These are phyloP conservation scores for Cyprinella venusta DNA, from an alignment of 2,797 vertebrate species.

Conservation along the genomic window DNA sequence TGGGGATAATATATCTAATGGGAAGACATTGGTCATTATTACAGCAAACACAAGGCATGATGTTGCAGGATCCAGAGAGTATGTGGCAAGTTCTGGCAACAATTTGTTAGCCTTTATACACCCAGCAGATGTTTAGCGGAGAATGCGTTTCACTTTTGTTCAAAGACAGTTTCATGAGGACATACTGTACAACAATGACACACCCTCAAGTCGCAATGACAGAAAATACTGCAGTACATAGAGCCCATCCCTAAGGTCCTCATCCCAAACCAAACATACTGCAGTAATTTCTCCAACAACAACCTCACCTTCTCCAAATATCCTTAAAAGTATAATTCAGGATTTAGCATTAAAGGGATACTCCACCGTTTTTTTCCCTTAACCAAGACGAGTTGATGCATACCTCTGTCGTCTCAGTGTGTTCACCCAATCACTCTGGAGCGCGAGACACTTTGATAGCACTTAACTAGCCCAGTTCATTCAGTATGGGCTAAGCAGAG, in stretches of 20 bases:
- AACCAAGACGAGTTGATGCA: no score
- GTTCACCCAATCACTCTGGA: no score
- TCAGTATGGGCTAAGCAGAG: no score
- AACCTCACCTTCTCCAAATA: conserved; percentile 9
- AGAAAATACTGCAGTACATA: background rate
- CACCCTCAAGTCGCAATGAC: background rate
- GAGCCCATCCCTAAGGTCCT: background rate
- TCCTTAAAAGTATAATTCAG: no score
- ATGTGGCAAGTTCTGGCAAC: background rate
- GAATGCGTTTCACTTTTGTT: background rate
- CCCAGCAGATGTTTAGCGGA: background rate
- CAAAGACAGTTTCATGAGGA: background rate
- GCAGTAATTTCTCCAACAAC: background rate
- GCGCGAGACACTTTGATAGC: no score
- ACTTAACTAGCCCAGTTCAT: no score
- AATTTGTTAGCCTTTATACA: background rate
- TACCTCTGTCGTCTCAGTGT: no score
- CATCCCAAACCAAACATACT: conserved; percentile 13
- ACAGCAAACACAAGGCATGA: background rate
- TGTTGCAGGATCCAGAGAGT: background rate
- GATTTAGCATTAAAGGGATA: no score
- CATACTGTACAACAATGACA: background rate
- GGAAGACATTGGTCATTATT: background rate
- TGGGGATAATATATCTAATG: background rate
- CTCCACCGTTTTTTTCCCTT: no score